phyloP scores from a whole-genome alignment of 2,888 invertebrate species.

The Orthosia gracilis region DNA sequence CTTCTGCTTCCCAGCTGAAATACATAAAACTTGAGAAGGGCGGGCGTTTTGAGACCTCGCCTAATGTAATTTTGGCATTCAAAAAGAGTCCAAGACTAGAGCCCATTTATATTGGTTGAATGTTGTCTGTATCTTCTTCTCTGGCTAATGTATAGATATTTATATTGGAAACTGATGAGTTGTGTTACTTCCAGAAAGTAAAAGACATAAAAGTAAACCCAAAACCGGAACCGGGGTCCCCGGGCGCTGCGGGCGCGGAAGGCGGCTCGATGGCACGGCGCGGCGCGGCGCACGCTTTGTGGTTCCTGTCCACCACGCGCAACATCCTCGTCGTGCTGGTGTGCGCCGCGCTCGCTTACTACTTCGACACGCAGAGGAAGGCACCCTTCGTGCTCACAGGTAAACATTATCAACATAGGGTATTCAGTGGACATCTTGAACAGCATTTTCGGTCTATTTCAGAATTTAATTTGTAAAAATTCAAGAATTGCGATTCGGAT shows the following conservation, averaged over 20 bases:
- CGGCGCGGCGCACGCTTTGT: conserved; percentile 90
- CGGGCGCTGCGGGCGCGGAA: conserved; percentile 1
- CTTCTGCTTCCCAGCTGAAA: no score
- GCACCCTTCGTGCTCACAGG: conserved; percentile 93
- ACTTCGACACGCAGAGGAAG: conserved; percentile 91
- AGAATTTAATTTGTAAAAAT: no score
- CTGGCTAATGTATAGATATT: no score
- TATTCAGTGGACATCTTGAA: neutral
- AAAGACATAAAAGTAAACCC: conserved; percentile 91
- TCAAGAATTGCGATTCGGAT: no score
- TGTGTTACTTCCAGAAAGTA: conserved; percentile 91
- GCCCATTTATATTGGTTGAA: no score
- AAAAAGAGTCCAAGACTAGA: no score
- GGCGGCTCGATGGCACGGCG: conserved; percentile 78
- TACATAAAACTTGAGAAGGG: no score
- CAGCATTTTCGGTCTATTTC: no score
- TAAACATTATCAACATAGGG: conserved; percentile 61
- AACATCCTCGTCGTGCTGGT: conserved; percentile 95
- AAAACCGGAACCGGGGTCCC: conserved; percentile 64
- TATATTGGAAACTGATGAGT: neutral
- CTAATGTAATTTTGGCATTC: no score
- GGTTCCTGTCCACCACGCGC: conserved; percentile 94
- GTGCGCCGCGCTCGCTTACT: conserved; percentile 93
- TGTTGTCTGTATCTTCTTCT: no score
- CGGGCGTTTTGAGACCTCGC: no score